Base-by-base conservation (phyloP, 2,797 vertebrate genomes). In the Denticeps clupeoides region DNA sequence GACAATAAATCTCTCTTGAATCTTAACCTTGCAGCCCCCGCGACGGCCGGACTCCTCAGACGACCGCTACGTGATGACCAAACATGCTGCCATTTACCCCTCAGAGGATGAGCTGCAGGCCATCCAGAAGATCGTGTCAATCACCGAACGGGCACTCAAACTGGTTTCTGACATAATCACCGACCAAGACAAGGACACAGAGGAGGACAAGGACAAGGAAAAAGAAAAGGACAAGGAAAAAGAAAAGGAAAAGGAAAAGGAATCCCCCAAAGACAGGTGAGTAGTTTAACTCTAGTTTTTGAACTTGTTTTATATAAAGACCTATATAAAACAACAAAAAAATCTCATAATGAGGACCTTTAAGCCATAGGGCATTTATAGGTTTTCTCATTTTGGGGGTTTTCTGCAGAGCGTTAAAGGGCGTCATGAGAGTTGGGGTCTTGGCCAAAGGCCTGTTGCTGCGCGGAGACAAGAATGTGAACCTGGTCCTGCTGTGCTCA, bases 111-210 rank as follows among this genome's bases (percentile, higher is more conserved):
- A 98, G 59, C 87, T 98, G 18, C 92, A 95, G 53, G 90, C 92
- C 25, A 94, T 98, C 45, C 94, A 98, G 73, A 97, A 98, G 74
- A 98, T 98, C 1, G 93, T 98, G 50, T 98, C 94, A 3, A 91
- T 97, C 65, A 97, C 93, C 3, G 94, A 98, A 41, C 88, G 94
- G 40, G 93, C 93, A 29, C 87, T 98, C 60, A 97, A 97, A 60
- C 86, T 96, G 46, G 94, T 97, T 48, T 97, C 94, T 1, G 93
- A 96, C 73, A 88, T 85, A 11, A 89, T 98, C 61, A 89, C 87
- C 40, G 93, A 96, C 38, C 86, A 90, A 57, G 90, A 96, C 58
- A 89, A 90, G 59, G 81, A 35, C 64, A 89, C 87, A 64, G 76
- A 16, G 52, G 88, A 87, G 55, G 91, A 96, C 4, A 88, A 95